Percentiles rank a stretch among this genome's conserved stretches.
Evolutionary conservation across 2,797 vertebrate genomes (phyloP).

Genomic region (Synanceia verrucosa): DNA sequence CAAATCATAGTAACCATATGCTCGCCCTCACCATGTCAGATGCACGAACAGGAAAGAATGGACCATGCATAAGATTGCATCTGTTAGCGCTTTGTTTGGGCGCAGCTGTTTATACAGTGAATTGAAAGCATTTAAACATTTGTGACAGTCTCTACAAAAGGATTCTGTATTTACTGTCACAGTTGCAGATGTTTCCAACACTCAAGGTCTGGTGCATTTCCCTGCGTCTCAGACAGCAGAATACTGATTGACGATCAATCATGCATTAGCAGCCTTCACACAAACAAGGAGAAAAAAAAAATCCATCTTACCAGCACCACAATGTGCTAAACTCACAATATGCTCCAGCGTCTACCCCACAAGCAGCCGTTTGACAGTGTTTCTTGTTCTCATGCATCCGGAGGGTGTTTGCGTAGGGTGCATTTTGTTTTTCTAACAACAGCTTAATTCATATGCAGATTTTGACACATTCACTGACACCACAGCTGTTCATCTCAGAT

Average conservation of each 20-base stretch:
- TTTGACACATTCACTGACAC: conserved; percentile 31
- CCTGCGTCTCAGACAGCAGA: conserved; percentile 28
- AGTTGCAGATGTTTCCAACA: conserved; percentile 31
- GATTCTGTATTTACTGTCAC: neutral
- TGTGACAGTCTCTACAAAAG: neutral
- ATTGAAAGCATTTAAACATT: neutral
- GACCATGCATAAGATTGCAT: neutral
- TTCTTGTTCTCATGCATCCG: neutral
- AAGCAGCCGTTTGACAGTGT: neutral
- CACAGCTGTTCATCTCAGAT: conserved; percentile 32
- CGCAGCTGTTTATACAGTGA: neutral
- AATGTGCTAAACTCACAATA: conserved; percentile 12
- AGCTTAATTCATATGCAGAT: conserved; percentile 36
- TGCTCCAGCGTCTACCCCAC: conserved; percentile 3
- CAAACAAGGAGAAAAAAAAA: conserved; percentile 1
- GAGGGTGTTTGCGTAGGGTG: conserved; percentile 35
- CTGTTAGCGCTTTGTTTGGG: neutral
- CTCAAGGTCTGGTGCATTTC: conserved; percentile 11
- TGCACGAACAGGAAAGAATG: neutral
- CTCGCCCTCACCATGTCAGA: neutral
- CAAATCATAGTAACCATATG: neutral
- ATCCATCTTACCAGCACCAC: conserved; percentile 4
- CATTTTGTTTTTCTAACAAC: conserved; percentile 39
- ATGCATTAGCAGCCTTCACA: conserved; percentile 38
- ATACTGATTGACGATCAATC: conserved; percentile 57